Conservation (phyloP, 1,140 invertebrate genomes). For the Protaetia brevitarsis region DNA sequence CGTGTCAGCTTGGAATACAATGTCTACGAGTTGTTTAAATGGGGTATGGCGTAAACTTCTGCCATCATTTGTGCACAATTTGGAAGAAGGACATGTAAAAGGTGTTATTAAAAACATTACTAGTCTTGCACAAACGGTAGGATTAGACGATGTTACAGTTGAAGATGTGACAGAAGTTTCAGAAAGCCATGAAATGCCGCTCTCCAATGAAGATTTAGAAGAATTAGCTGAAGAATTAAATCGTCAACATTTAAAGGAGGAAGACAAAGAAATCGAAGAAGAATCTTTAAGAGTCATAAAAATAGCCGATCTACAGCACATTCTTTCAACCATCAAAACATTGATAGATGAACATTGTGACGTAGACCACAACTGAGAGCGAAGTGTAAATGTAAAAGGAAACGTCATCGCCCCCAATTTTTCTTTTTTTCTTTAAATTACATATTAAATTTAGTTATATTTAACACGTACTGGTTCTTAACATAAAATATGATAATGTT, state of each 20-base stretch:
- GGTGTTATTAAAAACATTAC: background rate
- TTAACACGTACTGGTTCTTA: no score
- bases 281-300: background rate
- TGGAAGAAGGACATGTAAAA: background rate
- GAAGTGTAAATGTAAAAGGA: conserved; percentile 9
- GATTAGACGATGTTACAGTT: conserved; percentile 13
- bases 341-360: conserved; percentile 14
- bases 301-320: no score
- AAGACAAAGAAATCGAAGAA: background rate
- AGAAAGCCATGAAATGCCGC: background rate
- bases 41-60: no score
- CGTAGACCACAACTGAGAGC: background rate
- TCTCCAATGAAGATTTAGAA: conserved; percentile 10
- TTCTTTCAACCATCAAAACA: conserved; percentile 5
- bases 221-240: conserved; percentile 18
- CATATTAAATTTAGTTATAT: no score
- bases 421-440: no score
- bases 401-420: background rate
- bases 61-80: no score
- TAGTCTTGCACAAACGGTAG: conserved; percentile 6
- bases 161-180: conserved; percentile 2
- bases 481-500: no score
- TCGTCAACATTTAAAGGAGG: background rate
- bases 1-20: background rate
- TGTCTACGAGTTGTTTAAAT: background rate